Base-by-base conservation (phyloP, 2,797 vertebrate species). In the Carapus acus region DNA sequence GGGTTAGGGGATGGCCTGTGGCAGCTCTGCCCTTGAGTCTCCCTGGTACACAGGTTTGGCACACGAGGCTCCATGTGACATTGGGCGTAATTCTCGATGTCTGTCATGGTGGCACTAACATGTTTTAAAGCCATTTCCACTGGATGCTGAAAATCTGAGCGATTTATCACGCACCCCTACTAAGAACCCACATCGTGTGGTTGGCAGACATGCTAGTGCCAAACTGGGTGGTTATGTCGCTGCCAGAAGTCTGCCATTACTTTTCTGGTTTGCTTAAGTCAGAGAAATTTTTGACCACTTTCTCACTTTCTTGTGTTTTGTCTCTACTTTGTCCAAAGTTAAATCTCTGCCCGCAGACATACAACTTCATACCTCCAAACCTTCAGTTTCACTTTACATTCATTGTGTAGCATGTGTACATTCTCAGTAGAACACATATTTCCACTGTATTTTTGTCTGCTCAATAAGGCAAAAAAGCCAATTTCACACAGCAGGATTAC, bases 181-280 rank as follows among this genome's bases (percentile, higher is more conserved):
- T 36, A 40, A 21, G 34, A 20, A 56, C 39, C 40, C 53, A 46
- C 47, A 43, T 31, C 29, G 45, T 56, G 24, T 47, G 53, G 21
- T 56, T 46, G 23, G 24, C 8, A 46, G 27, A 8, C 13, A 15
- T n/a, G 2, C 14, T 3, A 15, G 34, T 15, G n/a, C 34, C 34
- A 36, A 36, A 36, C 34, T 15, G 34, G 13, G 34, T 36, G 14
- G 14, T 36, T 33, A 11, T 33, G 37, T 23, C 23, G 23, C 11
- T 15, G 8, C 3, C 43, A 29, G 50, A 19, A 15, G 1, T 36
- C 37, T 24, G 45, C 33, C 29, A 14, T 37, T 50, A 44, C 15
- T 49, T 19, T 34, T 15, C 43, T 39, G 19, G 12, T 52, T 18
- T n/a, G n/a, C n/a, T n/a, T 8, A 13, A 40, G 43, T 36, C 19